Conservation (phyloP, 2,113 vertebrate genomes). For the Limnothrissa miodon region DNA sequence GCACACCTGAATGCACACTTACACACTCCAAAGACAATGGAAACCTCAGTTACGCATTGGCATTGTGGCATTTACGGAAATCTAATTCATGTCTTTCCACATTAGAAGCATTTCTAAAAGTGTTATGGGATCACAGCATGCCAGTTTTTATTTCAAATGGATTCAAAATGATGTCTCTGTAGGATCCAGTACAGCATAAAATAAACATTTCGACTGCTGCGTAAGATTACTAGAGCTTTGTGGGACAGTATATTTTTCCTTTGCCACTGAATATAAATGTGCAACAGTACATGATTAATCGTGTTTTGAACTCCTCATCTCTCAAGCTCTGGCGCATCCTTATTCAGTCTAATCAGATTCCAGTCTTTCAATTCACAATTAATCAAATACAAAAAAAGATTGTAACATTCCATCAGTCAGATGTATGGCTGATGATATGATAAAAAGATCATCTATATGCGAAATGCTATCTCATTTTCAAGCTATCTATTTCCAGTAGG, state of each 20-base stretch:
- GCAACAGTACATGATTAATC: slow-evolving; percentile 4
- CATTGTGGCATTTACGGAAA: neutral
- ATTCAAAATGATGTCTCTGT: neutral
- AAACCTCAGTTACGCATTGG: neutral
- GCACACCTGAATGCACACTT: neutral
- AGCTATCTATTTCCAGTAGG: slow-evolving; percentile 46
- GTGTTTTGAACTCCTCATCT: neutral
- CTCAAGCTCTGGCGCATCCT: neutral
- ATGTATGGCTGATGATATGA: slow-evolving; percentile 28
- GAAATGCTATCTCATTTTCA: slow-evolving; percentile 35
- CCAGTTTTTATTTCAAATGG: neutral
- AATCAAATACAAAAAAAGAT: neutral
- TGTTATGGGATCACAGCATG: neutral
- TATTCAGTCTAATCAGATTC: slow-evolving; percentile 2
- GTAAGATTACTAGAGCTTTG: neutral
- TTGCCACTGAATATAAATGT: neutral
- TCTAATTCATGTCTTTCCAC: neutral
- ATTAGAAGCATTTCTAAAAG: neutral
- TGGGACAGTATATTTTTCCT: neutral
- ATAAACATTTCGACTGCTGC: neutral
- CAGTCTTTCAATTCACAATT: slow-evolving; percentile 11
- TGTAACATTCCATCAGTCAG: neutral
- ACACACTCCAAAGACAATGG: neutral
- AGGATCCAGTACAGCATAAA: neutral
- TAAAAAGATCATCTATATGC: slow-evolving; percentile 63